phyloP scores from a whole-genome alignment of 2,797 vertebrate species.

The Pangasius macronema region DNA sequence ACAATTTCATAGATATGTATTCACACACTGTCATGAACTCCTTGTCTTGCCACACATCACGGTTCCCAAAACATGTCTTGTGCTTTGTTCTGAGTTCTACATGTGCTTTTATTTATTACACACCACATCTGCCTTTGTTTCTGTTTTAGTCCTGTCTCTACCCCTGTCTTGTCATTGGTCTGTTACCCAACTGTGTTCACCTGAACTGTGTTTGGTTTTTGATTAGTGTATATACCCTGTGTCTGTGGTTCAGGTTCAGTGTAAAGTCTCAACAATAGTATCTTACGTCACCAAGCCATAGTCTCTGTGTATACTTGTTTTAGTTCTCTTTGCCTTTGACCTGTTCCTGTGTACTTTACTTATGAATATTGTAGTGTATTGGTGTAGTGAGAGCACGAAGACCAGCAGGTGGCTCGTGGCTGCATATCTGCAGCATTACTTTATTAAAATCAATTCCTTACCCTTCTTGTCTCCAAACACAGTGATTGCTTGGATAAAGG shows the following conservation, averaged over 20 bases:
- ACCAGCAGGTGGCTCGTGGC: slow-evolving; percentile 16
- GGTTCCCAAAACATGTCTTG: not conserved
- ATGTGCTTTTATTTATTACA: not conserved
- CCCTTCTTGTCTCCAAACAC: slow-evolving; percentile 55
- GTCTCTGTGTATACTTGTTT: not conserved
- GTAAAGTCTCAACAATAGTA: not conserved
- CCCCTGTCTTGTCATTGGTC: not conserved
- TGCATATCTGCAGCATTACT: slow-evolving; percentile 33
- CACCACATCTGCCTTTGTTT: not conserved
- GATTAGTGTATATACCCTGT: not conserved
- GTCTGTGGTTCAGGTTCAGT: not conserved
- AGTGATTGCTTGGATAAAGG: slow-evolving; percentile 62
- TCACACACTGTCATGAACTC: not conserved
- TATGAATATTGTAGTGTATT: not conserved
- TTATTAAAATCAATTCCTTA: slow-evolving; percentile 55
- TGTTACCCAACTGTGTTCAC: not conserved
- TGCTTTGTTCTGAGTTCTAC: not conserved
- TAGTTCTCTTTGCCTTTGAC: not conserved
- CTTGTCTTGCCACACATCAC: not conserved
- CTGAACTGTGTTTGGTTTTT: not conserved
- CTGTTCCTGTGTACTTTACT: not conserved
- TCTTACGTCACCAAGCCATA: not conserved
- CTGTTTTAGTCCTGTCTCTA: not conserved
- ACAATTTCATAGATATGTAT: not conserved
- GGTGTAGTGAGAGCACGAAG: not conserved